Evolutionary conservation across 2,113 vertebrate genomes (phyloP), one percentile per base, ranked within the genome.

Genomic region (Siniperca chuatsi): DNA sequence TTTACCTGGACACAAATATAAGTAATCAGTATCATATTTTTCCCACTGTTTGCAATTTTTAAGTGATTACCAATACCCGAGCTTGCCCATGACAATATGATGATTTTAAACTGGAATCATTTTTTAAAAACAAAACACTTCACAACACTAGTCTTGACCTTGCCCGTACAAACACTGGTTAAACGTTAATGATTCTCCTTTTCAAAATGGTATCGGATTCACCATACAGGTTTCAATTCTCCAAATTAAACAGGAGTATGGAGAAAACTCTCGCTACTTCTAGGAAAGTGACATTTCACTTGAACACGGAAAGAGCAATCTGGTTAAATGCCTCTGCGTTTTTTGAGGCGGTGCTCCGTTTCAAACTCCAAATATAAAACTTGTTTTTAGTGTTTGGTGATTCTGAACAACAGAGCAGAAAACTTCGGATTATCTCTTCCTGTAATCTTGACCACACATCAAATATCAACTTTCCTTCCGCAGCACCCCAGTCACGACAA

Each of bases 161-260:
- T 68, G 21, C 4, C 9, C 33, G 37, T 29, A 60, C 46, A 75
- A 86, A 77, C 61, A 29, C 33, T 66, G 48, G 8, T 25, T 78
- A n/a, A 29, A 29, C 29, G 4, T 21, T 10, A 58, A 12, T 7
- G n/a, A 3, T 8, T 68, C n/a, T 67, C 18, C 3, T 73, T 74
- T 42, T 57, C 0, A 46, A 58, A 23, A 67, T 44, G 35, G 10
- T 25, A 44, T 29, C 13, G 33, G 8, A 40, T 18, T 23, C 35
- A 9, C 7, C 12, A 12, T 0, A 8, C 7, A 40, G 16, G 50
- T 75, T 55, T 83, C 35, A 80, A 60, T 69, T 69, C 54, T 68
- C 21, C 5, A 68, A 25, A 23, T 21, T 15, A 50, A 50, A 16
- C 2, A 18, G 4, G 11, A 64, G 23, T 7, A 18, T 1, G n/a